Conservation (phyloP, 1,140 invertebrate genomes). For the Trichonephila clavata region DNA sequence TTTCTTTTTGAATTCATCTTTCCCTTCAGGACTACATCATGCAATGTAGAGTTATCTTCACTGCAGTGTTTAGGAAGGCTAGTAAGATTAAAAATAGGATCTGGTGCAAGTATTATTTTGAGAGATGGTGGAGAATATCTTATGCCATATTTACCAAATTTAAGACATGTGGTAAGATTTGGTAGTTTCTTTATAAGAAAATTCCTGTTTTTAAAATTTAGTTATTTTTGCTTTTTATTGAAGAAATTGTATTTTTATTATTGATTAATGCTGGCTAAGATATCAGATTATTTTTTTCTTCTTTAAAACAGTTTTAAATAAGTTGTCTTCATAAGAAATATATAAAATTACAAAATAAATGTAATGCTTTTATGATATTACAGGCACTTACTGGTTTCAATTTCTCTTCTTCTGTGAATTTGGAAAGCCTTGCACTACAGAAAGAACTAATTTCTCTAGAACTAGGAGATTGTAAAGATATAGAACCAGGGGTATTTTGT, state of each 20-base stretch:
- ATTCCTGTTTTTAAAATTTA: too few relatives aligned
- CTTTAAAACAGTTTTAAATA: too few relatives aligned
- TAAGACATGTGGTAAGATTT: slow-evolving; percentile 47
- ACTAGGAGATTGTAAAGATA: slow-evolving; percentile 27
- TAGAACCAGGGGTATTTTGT: slow-evolving; percentile 51
- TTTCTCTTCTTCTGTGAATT: slow-evolving; percentile 41
- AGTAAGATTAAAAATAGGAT: slow-evolving; percentile 27
- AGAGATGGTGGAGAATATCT: background rate
- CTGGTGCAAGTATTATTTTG: slow-evolving; percentile 37
- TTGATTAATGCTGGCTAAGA: too few relatives aligned
- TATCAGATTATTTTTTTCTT: too few relatives aligned
- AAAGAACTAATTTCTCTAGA: slow-evolving; percentile 44
- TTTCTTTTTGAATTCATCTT: background rate
- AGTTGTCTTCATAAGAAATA: too few relatives aligned
- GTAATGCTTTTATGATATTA: background rate
- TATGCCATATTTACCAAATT: slow-evolving; percentile 57
- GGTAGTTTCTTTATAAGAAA: too few relatives aligned
- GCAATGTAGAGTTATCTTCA: slow-evolving; percentile 25
- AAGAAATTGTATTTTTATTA: too few relatives aligned
- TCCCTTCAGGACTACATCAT: slow-evolving; percentile 3
- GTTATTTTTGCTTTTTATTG: too few relatives aligned
- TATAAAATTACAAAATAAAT: too few relatives aligned
- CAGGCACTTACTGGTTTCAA: slow-evolving; percentile 61
- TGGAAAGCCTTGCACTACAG: slow-evolving; percentile 15
- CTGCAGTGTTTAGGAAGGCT: slow-evolving; percentile 13